Evolutionary conservation across 2,113 vertebrate species (phyloP), one percentile per base, ranked within the genome.

Genomic region (Willisornis vidua): DNA sequence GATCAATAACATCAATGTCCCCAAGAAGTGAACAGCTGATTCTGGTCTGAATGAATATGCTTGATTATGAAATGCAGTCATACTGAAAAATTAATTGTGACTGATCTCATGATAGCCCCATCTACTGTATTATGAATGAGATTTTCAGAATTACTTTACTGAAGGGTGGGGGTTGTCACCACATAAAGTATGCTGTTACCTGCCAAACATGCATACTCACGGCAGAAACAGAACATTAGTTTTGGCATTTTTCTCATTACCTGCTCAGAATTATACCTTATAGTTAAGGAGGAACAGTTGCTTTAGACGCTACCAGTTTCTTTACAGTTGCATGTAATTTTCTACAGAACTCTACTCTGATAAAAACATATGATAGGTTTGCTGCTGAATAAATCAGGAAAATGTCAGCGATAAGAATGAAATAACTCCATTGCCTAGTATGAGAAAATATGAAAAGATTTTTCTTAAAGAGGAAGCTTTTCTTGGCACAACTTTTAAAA

Each of bases 51-150:
- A 96, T 51, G 77, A 97, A 93, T 96, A 87, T 65, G 57, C 89
- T 49, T 77, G 41, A 28, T 13, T 57, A 87, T 91, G 96, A 97
- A 96, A 97, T 62, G 25, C 41, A 97, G 58, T 96, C 68, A 81
- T 75, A 92, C 49, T 45, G 71, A 89, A 96, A 79, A 48, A 87
- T 97, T 96, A 93, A 70, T 84, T 90, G 51, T 82, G 72, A 78
- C 73, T 87, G 85, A 94, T 94, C 80, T 97, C 71, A 72, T 89
- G 77, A 58, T 81, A 93, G 71, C 89, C 62, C 54, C 94, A 51
- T 89, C 55, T 80, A 90, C 74, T 61, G 49, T 82, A 94, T 92
- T 90, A 76, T 48, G 67, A 94, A 91, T 52, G 41, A 89, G 58
- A 81, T 77, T 71, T 93, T 74, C 45, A 87, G 59, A 59, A 94